A percentile compares a stretch with the other conserved stretches of the same genome.
Evolutionary conservation across 1,140 invertebrate species (phyloP).

Genomic region (Pseudomyrmex concolor): DNA sequence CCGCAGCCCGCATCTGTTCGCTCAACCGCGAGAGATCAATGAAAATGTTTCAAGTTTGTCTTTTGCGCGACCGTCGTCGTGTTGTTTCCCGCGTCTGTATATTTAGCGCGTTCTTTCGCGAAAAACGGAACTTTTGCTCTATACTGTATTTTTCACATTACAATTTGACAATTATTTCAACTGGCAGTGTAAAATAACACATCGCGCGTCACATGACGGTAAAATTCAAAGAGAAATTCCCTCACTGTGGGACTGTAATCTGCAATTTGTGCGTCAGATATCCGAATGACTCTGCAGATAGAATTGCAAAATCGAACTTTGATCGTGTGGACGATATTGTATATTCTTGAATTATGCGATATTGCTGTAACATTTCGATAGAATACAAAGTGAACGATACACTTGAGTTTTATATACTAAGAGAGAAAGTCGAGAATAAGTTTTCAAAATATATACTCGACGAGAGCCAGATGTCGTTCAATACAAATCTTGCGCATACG

Average conservation of each 20-base stretch:
- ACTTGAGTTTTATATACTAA: not conserved
- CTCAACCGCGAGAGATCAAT: constrained; percentile 41
- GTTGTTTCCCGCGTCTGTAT: not conserved
- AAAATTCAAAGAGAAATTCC: too few species aligned
- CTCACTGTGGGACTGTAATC: too few species aligned
- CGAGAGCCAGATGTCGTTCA: not conserved
- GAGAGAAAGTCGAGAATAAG: not conserved
- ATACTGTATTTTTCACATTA: not conserved
- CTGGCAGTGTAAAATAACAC: not conserved
- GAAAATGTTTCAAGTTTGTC: constrained; percentile 33
- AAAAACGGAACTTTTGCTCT: not conserved
- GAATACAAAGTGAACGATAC: not conserved
- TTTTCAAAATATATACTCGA: not conserved
- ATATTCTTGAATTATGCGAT: not conserved
- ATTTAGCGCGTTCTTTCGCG: not conserved
- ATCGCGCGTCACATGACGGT: too few species aligned
- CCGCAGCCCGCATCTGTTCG: constrained; percentile 30
- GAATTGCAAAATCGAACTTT: not conserved
- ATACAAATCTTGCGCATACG: not conserved
- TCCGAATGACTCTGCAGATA: not conserved
- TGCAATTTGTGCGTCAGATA: too few species aligned
- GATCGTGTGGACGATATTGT: not conserved
- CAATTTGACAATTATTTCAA: too few species aligned
- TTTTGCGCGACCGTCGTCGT: not conserved
- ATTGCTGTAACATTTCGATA: not conserved